Conservation (phyloP, 2,113 vertebrate genomes). For the Galbula dea region DNA sequence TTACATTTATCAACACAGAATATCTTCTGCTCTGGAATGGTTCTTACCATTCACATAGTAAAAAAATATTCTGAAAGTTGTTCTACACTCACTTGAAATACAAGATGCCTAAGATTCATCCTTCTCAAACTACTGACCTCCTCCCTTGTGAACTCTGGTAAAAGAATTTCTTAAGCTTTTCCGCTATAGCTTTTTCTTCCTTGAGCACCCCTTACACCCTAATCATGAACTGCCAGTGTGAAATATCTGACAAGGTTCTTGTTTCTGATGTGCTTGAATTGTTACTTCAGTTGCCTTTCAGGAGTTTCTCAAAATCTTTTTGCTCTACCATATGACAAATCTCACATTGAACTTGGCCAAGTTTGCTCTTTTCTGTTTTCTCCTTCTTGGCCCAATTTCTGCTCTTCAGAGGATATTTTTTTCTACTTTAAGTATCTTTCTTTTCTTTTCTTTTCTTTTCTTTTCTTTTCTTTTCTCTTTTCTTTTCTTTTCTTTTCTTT, state of each 20-base stretch:
- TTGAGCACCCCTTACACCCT: neutral
- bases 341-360: neutral
- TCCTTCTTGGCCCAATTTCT: neutral
- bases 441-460: neutral
- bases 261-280: neutral
- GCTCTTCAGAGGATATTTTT: neutral
- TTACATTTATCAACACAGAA: neutral
- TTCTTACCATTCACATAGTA: neutral
- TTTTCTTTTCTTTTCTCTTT: neutral
- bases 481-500: neutral
- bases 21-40: neutral
- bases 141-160: neutral
- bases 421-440: neutral
- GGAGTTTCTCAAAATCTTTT: neutral
- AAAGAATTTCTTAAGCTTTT: constrained; percentile 24
- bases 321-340: neutral
- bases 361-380: neutral
- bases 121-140: neutral
- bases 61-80: neutral
- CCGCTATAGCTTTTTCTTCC: neutral
- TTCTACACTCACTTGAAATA: neutral
- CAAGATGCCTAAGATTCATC: neutral
- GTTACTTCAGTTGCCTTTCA: neutral
- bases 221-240: neutral
- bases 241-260: constrained; percentile 13